These are phyloP conservation scores for Poeciliopsis prolifica DNA, from an alignment of 2,113 vertebrate genomes.

Conservation along the genomic window DNA sequence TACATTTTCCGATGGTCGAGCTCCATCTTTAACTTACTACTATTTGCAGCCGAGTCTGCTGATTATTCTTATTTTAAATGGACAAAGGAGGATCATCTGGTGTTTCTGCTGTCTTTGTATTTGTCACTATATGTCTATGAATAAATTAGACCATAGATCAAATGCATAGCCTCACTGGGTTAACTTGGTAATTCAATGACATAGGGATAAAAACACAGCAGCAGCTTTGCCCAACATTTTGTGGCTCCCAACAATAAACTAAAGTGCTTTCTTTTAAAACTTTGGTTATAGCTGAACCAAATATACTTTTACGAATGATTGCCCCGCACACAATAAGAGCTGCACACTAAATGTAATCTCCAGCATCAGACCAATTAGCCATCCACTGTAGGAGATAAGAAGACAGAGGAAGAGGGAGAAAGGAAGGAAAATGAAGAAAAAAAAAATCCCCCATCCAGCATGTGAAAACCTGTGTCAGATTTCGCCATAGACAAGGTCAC, in stretches of 20 bases:
- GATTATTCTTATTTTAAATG: no score
- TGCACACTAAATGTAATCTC: conserved; percentile 47
- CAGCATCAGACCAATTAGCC: conserved; percentile 68
- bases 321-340: conserved; percentile 37
- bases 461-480: conserved; percentile 76
- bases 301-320: conserved; percentile 29
- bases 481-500: conserved; percentile 76
- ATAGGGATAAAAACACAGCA: no score
- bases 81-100: no score
- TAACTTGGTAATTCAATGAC: no score
- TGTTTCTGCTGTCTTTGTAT: no score
- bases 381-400: conserved; percentile 54
- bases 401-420: conserved; percentile 37
- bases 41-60: no score
- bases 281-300: conserved; percentile 1
- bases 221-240: not conserved
- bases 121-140: no score
- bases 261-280: not conserved
- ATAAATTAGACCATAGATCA: no score
- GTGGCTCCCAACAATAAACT: not conserved
- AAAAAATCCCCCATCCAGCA: conserved; percentile 68
- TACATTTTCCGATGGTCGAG: no score
- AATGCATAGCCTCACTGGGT: no score
- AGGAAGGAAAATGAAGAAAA: conserved; percentile 1
- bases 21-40: no score